Base-by-base conservation (phyloP, 2,797 vertebrate genomes). In the Sebastes steindachneri region DNA sequence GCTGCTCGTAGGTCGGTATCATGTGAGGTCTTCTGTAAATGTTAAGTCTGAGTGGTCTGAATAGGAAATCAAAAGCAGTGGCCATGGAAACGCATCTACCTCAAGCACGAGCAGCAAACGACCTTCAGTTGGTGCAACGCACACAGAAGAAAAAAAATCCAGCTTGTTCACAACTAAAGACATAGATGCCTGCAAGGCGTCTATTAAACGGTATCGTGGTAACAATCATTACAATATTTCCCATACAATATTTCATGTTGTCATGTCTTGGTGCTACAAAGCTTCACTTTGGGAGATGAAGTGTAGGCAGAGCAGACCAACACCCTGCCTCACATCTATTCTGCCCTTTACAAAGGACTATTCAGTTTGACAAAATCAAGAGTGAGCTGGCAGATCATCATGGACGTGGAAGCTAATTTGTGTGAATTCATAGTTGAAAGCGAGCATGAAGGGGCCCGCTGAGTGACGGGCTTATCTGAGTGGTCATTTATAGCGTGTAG, bases 51-150 rank as follows among this genome's bases (percentile, higher is more conserved):
- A 41, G 58, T 69, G 26, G 17, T 67, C n/a, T 66, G 57, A 25
- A n/a, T 25, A 23, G 63, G 25, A 65, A 62, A 1, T 69, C 19
- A 60, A 29, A 78, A 54, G 59, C 73, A 54, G 72, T 77, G 51
- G n/a, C 69, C 68, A 68, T 84, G 76, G 74, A 87, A 84, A 87
- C 41, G 0, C 48, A 35, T 17, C 21, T 26, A 7, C 31, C 25
- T 77, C 14, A 5, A 4, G 66, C 17, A 25, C 17, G 26, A 73
- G 7, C 25, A 74, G 23, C 11, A 8, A 75, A 41, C 6, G 54
- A 54, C 57, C 64, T 82, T 69, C 64, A 45, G 26, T 8, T 1
- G 25, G 0, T 59, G 19, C 4, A 41, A 19, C 19, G 70, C 55
- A 55, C 15, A 75, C 17, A 74, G 9, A 3, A 41, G 9, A 3